Evolutionary conservation across 2,113 vertebrate species (phyloP), one percentile per base, ranked within the genome.

Genomic region (Podiceps cristatus): DNA sequence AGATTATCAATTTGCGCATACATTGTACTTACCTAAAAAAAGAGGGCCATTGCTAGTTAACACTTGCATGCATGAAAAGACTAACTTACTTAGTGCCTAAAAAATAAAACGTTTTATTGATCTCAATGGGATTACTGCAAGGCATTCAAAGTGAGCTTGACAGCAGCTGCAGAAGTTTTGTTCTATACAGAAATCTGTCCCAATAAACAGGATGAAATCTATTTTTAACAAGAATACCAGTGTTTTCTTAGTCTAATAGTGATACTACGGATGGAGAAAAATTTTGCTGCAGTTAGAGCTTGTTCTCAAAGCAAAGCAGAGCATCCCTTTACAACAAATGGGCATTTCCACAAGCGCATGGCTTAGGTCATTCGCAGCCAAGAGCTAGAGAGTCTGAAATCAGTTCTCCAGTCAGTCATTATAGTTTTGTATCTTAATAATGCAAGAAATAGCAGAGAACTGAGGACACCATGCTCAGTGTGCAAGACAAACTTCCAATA

Each of bases 21-120:
- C 7, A 37, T 3, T 15, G 33, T 31, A 27, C 33, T 76, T 40
- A 28, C 1, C 8, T 4, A 14, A 42, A 45, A 29, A 78, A 62
- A 20, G n/a, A 3, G 1, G 12, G 5, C 1, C 0, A 0, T 19
- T 47, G 18, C 15, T 25, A 68, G 7, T 80, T 83, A 84, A n/a
- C 24, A 68, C 13, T 37, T 59, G 44, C 9, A 74, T 37, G 52
- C 40, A 53, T 40, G 17, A 71, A 50, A 71, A 35, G 4, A 37
- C 20, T 52, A 37, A 66, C 27, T 53, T 8, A 60, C 53, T 7
- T 31, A 24, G 4, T 58, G 24, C 45, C 60, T 58, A n/a, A 74
- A 71, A 92, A 86, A 33, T 15, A 22, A 27, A 10, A 16, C 1
- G 1, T 42, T 79, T 67, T 42, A 10, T 31, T 94, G 47, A 33